Conservation (phyloP, 2,888 invertebrate genomes). For the Cryptocheilus praepositus region DNA sequence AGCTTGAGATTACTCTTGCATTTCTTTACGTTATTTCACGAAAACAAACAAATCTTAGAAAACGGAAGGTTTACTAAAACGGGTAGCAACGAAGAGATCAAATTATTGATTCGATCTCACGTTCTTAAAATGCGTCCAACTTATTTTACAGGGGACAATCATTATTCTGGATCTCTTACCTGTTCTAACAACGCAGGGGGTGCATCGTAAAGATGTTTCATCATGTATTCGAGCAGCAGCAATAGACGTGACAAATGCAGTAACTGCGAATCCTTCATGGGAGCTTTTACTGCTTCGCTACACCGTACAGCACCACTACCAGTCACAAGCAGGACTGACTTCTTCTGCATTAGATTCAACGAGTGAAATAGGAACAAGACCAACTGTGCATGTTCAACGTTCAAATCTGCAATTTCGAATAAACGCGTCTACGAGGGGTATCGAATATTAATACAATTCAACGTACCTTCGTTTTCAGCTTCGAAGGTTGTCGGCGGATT, state of each 20-base stretch:
- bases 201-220: constrained; percentile 96
- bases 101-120: constrained; percentile 6
- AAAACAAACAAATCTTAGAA: constrained; percentile 22
- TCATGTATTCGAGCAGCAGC: constrained; percentile 93
- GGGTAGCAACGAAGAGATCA: constrained; percentile 20
- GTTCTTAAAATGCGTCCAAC: constrained; percentile 39
- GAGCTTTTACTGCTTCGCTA: constrained; percentile 79
- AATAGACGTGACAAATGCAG: constrained; percentile 89
- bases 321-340: constrained; percentile 90
- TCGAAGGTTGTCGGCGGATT: constrained; percentile 81
- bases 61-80: constrained; percentile 9
- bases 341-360: constrained; percentile 96
- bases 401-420: constrained; percentile 81
- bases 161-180: constrained; percentile 74
- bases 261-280: constrained; percentile 82
- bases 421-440: not conserved
- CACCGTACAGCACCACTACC: constrained; percentile 85
- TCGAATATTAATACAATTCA: constrained; percentile 4
- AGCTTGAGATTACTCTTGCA: constrained; percentile 65
- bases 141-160: constrained; percentile 2
- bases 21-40: constrained; percentile 43
- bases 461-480: constrained; percentile 83
- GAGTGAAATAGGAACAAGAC: constrained; percentile 96
- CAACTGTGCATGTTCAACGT: constrained; percentile 96
- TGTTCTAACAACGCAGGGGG: constrained; percentile 90